Base-by-base conservation (phyloP, 2,888 invertebrate genomes). In the Macaria notata region DNA sequence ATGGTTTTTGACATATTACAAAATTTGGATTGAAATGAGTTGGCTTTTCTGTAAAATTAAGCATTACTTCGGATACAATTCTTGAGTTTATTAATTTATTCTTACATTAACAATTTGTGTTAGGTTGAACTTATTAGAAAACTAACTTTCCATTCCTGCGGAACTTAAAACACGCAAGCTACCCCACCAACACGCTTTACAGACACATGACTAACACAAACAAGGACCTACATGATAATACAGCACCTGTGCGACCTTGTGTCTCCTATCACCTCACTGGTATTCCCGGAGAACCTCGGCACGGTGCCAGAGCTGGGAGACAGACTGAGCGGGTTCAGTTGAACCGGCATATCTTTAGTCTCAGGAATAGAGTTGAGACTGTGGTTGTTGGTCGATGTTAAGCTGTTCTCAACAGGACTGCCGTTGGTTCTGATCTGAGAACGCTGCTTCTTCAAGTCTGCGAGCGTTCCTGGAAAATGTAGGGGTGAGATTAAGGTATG, bases 381-480 rank as follows among this genome's bases (percentile, higher is more conserved):
- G 67, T 88, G 89, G 57, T 84, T 88, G 71, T 86, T 87, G 3
- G 87, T 86, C 0, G 91, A 86, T 4, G 71, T 89, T 55, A 74
- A 76, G 74, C 86, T 88, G 62, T 76, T 89, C 66, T 92, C 92
- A 3, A 89, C 88, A 0, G 93, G 92, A 64, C 92, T 93, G 55
- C 93, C 94, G 77, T 94, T 95, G 3, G 88, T 92, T 71, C 97
- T 92, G 71, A 95, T 96, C 75, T 96, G 96, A 63, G 97, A 94
- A 65, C 98, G 93, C 80, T 98, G 97, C 84, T 98, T 98, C 91
- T 98, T 98, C 83, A 98, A 92, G 86, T 98, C 98, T 53, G 98
- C 96, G 71, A 98, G 93, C 50, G 98, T 98, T 71, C 95, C 94
- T 92, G 87, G 48, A 89, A 90, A 19, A 19, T 19, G 19, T 19